Evolutionary conservation across 2,797 vertebrate genomes (phyloP).

Genomic region (Sebastes kiyomatsui): DNA sequence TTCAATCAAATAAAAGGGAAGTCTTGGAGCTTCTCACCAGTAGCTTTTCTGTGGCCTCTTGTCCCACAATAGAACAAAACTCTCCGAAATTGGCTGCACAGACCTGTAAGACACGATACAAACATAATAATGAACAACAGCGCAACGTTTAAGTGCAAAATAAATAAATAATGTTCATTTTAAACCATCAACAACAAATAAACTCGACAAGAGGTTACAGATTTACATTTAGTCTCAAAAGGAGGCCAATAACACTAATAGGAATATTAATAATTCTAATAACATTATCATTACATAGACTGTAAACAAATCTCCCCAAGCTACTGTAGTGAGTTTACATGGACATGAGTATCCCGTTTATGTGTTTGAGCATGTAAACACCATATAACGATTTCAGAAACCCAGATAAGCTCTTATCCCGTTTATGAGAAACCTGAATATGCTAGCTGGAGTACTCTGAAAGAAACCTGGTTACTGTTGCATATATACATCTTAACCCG

Average conservation of each 20-base stretch:
- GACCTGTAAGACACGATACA: conserved; percentile 77
- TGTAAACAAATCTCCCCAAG: neutral
- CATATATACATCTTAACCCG: too few relatives aligned
- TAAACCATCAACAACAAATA: neutral
- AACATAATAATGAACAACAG: neutral
- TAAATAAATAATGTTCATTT: neutral
- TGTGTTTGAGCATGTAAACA: neutral
- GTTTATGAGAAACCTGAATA: too few relatives aligned
- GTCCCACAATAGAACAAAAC: conserved; percentile 92
- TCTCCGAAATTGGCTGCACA: conserved; percentile 93
- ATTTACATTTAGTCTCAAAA: neutral
- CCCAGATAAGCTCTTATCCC: neutral
- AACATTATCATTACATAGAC: neutral
- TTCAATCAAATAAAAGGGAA: neutral
- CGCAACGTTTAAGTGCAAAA: neutral
- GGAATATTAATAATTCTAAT: neutral
- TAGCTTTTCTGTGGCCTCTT: conserved; percentile 92
- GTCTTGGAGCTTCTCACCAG: conserved; percentile 80
- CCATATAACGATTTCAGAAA: neutral
- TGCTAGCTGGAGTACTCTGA: too few relatives aligned
- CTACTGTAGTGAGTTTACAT: neutral
- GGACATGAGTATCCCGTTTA: neutral
- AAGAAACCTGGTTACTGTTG: too few relatives aligned
- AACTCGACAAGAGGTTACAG: neutral
- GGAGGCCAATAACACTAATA: neutral